phyloP scores from a whole-genome alignment of 2,888 invertebrate genomes.

The Minunthozetes semirufus region DNA sequence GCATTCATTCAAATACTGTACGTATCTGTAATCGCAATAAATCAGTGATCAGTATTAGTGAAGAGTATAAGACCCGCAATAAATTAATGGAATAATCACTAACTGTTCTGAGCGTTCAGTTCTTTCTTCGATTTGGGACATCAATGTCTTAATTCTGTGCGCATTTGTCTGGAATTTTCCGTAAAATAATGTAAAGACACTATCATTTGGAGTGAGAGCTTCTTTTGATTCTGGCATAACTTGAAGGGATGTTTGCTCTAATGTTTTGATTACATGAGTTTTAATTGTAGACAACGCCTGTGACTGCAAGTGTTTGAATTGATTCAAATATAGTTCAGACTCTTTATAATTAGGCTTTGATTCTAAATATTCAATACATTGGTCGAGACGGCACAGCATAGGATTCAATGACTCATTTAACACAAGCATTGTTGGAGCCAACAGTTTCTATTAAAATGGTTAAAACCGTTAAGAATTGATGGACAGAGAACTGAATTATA shows the following conservation, averaged over 20 bases:
- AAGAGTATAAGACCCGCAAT: slow-evolving; percentile 18
- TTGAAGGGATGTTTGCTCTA: slow-evolving; percentile 72
- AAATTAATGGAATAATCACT: too few species aligned
- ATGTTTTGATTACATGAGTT: slow-evolving; percentile 66
- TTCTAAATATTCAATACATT: slow-evolving; percentile 78
- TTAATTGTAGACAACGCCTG: slow-evolving; percentile 72
- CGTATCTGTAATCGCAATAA: slow-evolving; percentile 54
- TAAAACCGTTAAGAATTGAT: slow-evolving; percentile 15
- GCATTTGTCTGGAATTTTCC: slow-evolving; percentile 93
- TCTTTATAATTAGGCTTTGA: slow-evolving; percentile 74
- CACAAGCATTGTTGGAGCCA: slow-evolving; percentile 70
- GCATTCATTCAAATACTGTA: slow-evolving; percentile 65
- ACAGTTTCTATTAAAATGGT: slow-evolving; percentile 59
- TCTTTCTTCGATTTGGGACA: slow-evolving; percentile 66
- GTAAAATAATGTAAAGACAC: slow-evolving; percentile 71
- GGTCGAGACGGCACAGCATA: slow-evolving; percentile 73
- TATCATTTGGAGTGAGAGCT: slow-evolving; percentile 47
- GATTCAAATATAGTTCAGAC: slow-evolving; percentile 68
- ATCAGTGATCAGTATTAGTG: neutral
- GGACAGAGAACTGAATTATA: neutral
- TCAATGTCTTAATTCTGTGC: slow-evolving; percentile 69
- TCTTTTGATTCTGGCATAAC: slow-evolving; percentile 50
- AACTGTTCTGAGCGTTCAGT: slow-evolving; percentile 34
- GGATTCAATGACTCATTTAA: slow-evolving; percentile 75
- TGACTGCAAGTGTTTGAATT: slow-evolving; percentile 75